phyloP scores from a whole-genome alignment of 2,888 invertebrate genomes.

The Gari tellinella region DNA sequence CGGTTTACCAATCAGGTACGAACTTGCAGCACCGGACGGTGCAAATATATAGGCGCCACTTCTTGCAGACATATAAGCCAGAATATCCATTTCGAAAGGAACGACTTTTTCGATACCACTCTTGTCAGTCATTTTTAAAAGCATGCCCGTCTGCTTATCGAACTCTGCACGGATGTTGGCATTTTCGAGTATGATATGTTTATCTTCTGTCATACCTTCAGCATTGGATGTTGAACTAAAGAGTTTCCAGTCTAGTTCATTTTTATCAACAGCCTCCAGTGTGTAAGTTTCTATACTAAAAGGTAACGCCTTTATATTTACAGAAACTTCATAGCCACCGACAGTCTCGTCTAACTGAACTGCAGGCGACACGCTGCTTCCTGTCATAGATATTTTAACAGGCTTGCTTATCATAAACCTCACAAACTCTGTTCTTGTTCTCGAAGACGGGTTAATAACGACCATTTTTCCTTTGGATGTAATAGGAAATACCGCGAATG shows the following conservation, averaged over 20 bases:
- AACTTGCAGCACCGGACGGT: slow-evolving; percentile 72
- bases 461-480: slow-evolving; percentile 33
- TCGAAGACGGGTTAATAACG: slow-evolving; percentile 39
- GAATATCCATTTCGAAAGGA: slow-evolving; percentile 86
- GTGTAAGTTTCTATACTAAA: slow-evolving; percentile 85
- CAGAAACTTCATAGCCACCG: slow-evolving; percentile 10
- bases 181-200: slow-evolving; percentile 68
- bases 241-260: background rate
- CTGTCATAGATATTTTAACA: slow-evolving; percentile 30
- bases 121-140: slow-evolving; percentile 92
- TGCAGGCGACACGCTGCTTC: slow-evolving; percentile 84
- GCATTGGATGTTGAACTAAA: background rate
- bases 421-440: slow-evolving; percentile 47
- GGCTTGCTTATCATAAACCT: slow-evolving; percentile 17
- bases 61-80: slow-evolving; percentile 91
- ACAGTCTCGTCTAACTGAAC: slow-evolving; percentile 1
- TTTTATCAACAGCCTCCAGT: background rate
- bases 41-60: slow-evolving; percentile 83
- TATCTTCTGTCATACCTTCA: slow-evolving; percentile 1
- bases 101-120: slow-evolving; percentile 89
- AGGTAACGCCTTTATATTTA: slow-evolving; percentile 89
- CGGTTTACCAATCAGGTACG: slow-evolving; percentile 65
- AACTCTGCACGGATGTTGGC: slow-evolving; percentile 65
- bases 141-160: slow-evolving; percentile 64
- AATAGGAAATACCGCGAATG: background rate